Evolutionary conservation across 2,888 invertebrate genomes (phyloP), one percentile per base, ranked within the genome.

Genomic region (Watsonalla binaria): DNA sequence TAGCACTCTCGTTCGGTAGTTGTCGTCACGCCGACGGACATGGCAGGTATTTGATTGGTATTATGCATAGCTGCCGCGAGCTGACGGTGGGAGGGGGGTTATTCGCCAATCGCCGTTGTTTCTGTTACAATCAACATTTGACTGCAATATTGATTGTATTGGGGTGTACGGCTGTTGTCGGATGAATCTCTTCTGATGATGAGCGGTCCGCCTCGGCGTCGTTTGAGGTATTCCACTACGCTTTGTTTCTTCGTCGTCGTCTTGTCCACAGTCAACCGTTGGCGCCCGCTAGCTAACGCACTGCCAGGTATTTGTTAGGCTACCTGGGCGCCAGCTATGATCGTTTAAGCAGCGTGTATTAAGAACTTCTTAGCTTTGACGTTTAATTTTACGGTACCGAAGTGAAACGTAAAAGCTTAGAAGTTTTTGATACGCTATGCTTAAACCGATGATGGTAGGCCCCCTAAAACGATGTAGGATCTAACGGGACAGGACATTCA

Each of bases 41-140:
- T 84, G 82, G 80, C 90, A 90, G 90, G 90, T 90, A 90, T 87
- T 90, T 88, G 82, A 88, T 87, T 90, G 84, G 89, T 89, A 87
- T 88, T 84, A 81, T 85, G 84, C 83, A 83, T 84, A 86, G 86
- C 84, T 78, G 83, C 62, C 72, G 75, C 68, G 72, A 62, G 68
- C 66, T 67, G 73, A 70, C 70, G 58, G 60, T 66, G 66, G 61
- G 61, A 65, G 65, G 59, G 65, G 67, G 61, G 74, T 76, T 76
- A 70, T 76, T 78, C 72, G 72, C 70, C 66, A 65, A 73, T 73
- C 70, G 70, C 63, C 68, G 52, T 60, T 55, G 51, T 45, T 52
- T 51, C 62, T 56, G 51, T 56, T 59, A 66, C 62, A 56, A 59
- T 61, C 60, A 47, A 59, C 24, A 24, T 24, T 24, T 24, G 24